phyloP scores from a whole-genome alignment of 2,888 invertebrate species.

The Trilocha varians region DNA sequence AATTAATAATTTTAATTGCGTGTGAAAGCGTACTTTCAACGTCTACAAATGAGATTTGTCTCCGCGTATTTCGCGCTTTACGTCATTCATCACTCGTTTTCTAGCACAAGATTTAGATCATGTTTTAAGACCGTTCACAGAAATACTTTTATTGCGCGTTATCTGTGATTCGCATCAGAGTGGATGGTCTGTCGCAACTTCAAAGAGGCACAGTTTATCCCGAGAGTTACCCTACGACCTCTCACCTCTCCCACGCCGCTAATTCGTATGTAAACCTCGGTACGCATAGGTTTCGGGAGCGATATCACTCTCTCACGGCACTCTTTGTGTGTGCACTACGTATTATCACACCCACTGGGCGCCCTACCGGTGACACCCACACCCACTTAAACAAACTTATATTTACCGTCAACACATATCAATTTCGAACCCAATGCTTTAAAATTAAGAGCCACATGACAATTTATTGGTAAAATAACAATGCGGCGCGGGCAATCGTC shows the following conservation, averaged over 20 bases:
- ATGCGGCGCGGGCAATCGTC: slow-evolving; percentile 49
- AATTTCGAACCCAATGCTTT: slow-evolving; percentile 36
- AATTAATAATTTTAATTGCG: slow-evolving; percentile 20
- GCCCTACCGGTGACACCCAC: slow-evolving; percentile 50
- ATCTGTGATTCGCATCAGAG: slow-evolving; percentile 4
- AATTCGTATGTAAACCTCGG: slow-evolving; percentile 52
- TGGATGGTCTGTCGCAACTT: slow-evolving; percentile 18
- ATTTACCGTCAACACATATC: slow-evolving; percentile 29
- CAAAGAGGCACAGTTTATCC: slow-evolving; percentile 25
- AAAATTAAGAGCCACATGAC: slow-evolving; percentile 31
- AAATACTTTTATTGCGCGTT: background rate
- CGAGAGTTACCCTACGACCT: slow-evolving; percentile 41
- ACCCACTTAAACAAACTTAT: slow-evolving; percentile 33
- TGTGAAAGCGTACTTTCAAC: slow-evolving; percentile 9
- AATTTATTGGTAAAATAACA: slow-evolving; percentile 27
- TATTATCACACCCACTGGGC: slow-evolving; percentile 67
- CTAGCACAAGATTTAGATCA: background rate
- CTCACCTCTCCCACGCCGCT: slow-evolving; percentile 66
- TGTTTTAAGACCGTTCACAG: background rate
- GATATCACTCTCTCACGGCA: slow-evolving; percentile 63
- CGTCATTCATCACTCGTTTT: slow-evolving; percentile 1
- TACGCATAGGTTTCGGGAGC: slow-evolving; percentile 51
- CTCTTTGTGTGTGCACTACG: slow-evolving; percentile 59
- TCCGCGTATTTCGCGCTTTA: background rate
- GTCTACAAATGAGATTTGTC: background rate